Conservation (phyloP, 2,888 invertebrate genomes). For the Dorcus parallelipipedus region DNA sequence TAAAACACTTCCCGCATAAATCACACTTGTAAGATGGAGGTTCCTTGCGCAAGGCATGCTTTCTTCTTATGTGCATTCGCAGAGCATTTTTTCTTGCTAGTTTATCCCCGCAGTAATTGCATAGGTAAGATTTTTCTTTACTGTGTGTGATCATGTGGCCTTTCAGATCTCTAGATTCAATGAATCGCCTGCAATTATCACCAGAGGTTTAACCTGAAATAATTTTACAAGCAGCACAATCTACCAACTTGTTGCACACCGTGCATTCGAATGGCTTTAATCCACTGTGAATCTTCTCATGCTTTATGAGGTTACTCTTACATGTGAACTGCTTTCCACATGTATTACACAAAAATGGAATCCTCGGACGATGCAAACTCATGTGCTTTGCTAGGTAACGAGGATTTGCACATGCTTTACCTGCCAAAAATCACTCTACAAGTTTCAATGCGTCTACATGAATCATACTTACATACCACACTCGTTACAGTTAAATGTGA, state of each 20-base stretch:
- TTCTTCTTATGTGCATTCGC: constrained; percentile 6
- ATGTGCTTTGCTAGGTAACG: constrained; percentile 15
- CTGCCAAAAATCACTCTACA: background rate
- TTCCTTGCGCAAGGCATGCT: background rate
- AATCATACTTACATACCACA: background rate
- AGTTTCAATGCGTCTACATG: background rate
- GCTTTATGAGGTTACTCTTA: constrained; percentile 17
- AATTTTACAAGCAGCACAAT: background rate
- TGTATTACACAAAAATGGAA: constrained; percentile 19
- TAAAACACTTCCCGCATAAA: constrained; percentile 7
- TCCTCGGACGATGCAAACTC: constrained; percentile 15
- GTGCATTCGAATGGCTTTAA: constrained; percentile 12
- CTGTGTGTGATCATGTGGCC: constrained; percentile 12
- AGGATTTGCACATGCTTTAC: background rate
- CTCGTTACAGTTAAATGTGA: constrained; percentile 12
- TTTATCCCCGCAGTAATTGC: constrained; percentile 12
- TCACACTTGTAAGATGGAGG: background rate
- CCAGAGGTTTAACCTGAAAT: no score
- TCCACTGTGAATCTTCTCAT: constrained; percentile 15
- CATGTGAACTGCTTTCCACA: constrained; percentile 20
- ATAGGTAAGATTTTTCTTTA: constrained; percentile 9
- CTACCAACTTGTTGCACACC: constrained; percentile 11
- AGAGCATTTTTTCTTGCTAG: constrained; percentile 5
- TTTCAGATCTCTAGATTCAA: constrained; percentile 18
- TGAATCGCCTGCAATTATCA: constrained; percentile 4